phyloP scores from a whole-genome alignment of 2,113 vertebrate species.

The Tringa solitaria region DNA sequence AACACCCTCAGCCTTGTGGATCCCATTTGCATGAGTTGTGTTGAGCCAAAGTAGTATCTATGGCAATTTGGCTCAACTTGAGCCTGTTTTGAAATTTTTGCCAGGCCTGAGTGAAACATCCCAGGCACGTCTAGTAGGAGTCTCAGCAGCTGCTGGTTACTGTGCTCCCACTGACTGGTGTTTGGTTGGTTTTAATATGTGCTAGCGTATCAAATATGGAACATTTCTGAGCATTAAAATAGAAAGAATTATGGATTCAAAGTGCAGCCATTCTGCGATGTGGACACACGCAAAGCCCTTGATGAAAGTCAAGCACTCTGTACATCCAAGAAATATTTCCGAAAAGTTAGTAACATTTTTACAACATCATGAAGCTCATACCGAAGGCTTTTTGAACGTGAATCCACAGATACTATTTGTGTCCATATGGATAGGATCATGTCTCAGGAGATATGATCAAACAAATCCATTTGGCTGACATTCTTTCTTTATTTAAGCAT shows the following conservation, averaged over 20 bases:
- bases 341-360: not conserved
- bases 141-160: not conserved
- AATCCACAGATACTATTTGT: not conserved
- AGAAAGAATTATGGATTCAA: not conserved
- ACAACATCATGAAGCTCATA: not conserved
- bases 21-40: not conserved
- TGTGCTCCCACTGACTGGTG: rapidly evolving
- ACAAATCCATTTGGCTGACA: not conserved
- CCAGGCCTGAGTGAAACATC: not conserved
- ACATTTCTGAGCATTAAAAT: not conserved
- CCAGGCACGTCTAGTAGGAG: not conserved
- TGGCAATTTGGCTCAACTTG: not conserved
- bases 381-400: not conserved
- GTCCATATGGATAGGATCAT: no score
- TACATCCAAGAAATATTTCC: not conserved
- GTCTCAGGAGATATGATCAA: not conserved
- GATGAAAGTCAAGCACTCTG: not conserved
- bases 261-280: not conserved
- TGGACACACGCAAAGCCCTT: not conserved
- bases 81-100: not conserved
- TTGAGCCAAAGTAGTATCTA: not conserved
- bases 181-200: not conserved
- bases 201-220: not conserved
- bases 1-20: not conserved
- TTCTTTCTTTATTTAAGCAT: not conserved